Conservation (phyloP, 1,140 invertebrate genomes). For the Fopius arisanus region DNA sequence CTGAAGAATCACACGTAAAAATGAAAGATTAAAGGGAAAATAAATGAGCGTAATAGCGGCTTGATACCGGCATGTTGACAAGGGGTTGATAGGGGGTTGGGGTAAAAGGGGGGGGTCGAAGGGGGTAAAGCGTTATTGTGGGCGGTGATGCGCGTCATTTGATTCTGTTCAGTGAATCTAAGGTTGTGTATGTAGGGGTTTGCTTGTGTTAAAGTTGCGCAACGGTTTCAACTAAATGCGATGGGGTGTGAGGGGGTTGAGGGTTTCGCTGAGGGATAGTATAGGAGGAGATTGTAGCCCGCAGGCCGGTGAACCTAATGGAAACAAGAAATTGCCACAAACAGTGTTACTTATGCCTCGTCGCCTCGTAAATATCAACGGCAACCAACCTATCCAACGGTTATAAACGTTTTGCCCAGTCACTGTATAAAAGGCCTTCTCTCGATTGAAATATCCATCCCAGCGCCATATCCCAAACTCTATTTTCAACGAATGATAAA, state of each 20-base stretch:
- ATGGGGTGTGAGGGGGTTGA: conserved; percentile 19
- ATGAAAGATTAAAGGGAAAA: background rate
- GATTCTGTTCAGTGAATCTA: conserved; percentile 57
- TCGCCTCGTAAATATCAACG: conserved; percentile 59
- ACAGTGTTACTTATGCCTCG: conserved; percentile 61
- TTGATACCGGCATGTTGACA: background rate
- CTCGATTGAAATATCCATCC: background rate
- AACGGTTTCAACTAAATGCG: conserved; percentile 32
- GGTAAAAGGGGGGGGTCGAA: conserved; percentile 25
- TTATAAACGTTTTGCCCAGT: background rate
- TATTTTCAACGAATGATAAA: background rate
- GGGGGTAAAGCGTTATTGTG: conserved; percentile 61
- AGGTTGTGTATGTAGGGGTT: conserved; percentile 45
- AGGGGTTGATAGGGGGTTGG: background rate
- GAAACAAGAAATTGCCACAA: conserved; percentile 67
- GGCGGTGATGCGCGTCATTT: conserved; percentile 62
- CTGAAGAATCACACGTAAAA: background rate
- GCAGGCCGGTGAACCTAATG: conserved; percentile 64
- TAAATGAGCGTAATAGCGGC: conserved; percentile 1
- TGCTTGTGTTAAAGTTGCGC: conserved; percentile 53
- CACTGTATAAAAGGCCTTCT: background rate
- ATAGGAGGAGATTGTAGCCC: conserved; percentile 56
- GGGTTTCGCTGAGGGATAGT: conserved; percentile 21
- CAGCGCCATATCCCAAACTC: background rate
- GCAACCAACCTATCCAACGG: background rate